These are phyloP conservation scores for Leptodirus hochenwartii DNA, from an alignment of 2,888 invertebrate genomes.

Conservation along the genomic window DNA sequence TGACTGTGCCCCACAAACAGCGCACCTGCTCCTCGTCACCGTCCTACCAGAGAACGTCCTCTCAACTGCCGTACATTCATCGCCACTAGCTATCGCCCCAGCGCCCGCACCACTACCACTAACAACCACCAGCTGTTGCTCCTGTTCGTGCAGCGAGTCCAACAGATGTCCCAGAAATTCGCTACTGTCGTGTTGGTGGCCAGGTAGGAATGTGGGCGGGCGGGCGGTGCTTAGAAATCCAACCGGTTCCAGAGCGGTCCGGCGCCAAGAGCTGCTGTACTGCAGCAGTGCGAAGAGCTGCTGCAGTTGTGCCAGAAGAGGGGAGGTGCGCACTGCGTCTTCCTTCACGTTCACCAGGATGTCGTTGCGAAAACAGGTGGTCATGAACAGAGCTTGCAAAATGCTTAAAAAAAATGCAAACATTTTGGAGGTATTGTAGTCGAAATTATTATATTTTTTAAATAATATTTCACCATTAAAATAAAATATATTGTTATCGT, in stretches of 20 bases:
- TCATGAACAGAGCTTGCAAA: slow-evolving; percentile 66
- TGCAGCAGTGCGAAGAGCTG: slow-evolving; percentile 54
- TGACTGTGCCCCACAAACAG: slow-evolving; percentile 51
- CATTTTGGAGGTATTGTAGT: no score
- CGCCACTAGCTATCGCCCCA: no score
- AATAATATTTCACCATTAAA: no score
- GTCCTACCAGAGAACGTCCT: slow-evolving; percentile 61
- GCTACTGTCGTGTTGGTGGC: slow-evolving; percentile 76
- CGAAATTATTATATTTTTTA: no score
- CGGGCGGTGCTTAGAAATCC: slow-evolving; percentile 51
- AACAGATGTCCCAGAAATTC: slow-evolving; percentile 64
- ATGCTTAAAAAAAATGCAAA: no score
- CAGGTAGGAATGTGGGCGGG: slow-evolving; percentile 58
- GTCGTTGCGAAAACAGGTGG: slow-evolving; percentile 56
- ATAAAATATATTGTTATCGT: no score
- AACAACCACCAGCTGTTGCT: slow-evolving; percentile 23
- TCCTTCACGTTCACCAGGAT: slow-evolving; percentile 37
- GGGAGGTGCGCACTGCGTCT: slow-evolving; percentile 23
- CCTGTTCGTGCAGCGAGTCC: slow-evolving; percentile 58
- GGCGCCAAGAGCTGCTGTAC: slow-evolving; percentile 44
- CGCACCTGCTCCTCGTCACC: slow-evolving; percentile 55
- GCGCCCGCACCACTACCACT: slow-evolving; percentile 8
- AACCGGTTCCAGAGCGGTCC: slow-evolving; percentile 49
- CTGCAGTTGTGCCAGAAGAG: slow-evolving; percentile 44
- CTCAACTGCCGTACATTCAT: slow-evolving; percentile 35